Percentiles rank a stretch among this genome's conserved stretches.
These are phyloP conservation scores for Valencia hispanica DNA, from an alignment of 2,797 vertebrate species.

Conservation along the genomic window DNA sequence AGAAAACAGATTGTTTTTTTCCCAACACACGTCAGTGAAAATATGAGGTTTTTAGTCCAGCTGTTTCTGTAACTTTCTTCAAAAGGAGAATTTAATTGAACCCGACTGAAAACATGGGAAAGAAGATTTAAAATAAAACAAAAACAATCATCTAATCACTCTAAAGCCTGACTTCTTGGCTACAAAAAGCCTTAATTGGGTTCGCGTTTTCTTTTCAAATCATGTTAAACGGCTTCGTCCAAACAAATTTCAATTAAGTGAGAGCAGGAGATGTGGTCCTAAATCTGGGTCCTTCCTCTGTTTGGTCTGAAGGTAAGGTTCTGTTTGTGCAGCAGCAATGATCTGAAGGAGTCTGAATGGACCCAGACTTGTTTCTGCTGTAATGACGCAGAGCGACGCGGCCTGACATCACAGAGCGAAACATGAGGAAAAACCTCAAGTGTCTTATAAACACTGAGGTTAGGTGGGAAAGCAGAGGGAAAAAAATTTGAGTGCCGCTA, in stretches of 20 bases:
- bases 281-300: conserved; percentile 45
- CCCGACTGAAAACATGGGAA: neutral
- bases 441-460: conserved; percentile 61
- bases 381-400: conserved; percentile 55
- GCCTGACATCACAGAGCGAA: conserved; percentile 60
- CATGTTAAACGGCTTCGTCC: conserved; percentile 18
- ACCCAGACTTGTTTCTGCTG: conserved; percentile 46
- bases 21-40: neutral
- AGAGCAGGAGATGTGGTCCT: conserved; percentile 28
- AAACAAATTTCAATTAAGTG: conserved; percentile 18
- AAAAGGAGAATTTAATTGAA: neutral
- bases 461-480: conserved; percentile 24
- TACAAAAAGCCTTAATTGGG: conserved; percentile 6
- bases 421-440: conserved; percentile 57
- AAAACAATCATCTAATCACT: neutral
- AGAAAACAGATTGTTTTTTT: neutral
- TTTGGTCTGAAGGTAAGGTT: conserved; percentile 52
- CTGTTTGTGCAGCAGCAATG: conserved; percentile 45
- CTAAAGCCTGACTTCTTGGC: conserved; percentile 12
- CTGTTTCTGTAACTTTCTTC: neutral
- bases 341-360: conserved; percentile 27
- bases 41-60: neutral
- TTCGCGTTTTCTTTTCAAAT: conserved; percentile 25
- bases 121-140: neutral
- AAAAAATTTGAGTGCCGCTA: conserved; percentile 16